phyloP scores from a whole-genome alignment of 2,888 invertebrate genomes.

The Andrena marginata region DNA sequence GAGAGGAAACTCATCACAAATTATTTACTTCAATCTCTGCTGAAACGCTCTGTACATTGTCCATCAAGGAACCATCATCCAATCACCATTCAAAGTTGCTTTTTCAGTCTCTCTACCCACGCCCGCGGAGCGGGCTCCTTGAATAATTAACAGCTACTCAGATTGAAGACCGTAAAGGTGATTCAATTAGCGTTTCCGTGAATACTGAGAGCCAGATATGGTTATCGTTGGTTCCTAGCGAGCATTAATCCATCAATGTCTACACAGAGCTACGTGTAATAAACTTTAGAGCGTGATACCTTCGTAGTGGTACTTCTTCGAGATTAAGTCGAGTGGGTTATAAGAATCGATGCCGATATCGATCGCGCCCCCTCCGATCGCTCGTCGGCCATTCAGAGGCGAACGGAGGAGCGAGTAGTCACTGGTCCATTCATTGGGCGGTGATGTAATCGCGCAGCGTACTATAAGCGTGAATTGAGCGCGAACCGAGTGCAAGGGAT shows the following conservation, averaged over 20 bases:
- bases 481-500: slow-evolving; percentile 34
- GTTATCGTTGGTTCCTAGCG: not conserved
- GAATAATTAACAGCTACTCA: slow-evolving; percentile 25
- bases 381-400: slow-evolving; percentile 18
- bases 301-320: not conserved
- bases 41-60: not conserved
- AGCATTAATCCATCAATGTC: slow-evolving; percentile 1
- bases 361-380: slow-evolving; percentile 3
- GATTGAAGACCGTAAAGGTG: not conserved
- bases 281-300: not conserved
- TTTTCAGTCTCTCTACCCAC: slow-evolving; percentile 7
- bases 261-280: not conserved
- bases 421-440: slow-evolving; percentile 66
- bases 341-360: slow-evolving; percentile 18
- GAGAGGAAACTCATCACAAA: too few relatives aligned
- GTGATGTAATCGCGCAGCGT: slow-evolving; percentile 65
- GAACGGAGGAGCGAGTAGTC: slow-evolving; percentile 41
- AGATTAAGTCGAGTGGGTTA: not conserved
- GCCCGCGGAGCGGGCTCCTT: not conserved
- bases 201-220: slow-evolving; percentile 1
- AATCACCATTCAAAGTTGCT: not conserved
- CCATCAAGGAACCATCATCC: not conserved
- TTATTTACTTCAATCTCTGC: not conserved
- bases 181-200: slow-evolving; percentile 17
- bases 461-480: slow-evolving; percentile 62